phyloP scores from a whole-genome alignment of 2,888 invertebrate genomes.

The Parnassius mnemosyne region DNA sequence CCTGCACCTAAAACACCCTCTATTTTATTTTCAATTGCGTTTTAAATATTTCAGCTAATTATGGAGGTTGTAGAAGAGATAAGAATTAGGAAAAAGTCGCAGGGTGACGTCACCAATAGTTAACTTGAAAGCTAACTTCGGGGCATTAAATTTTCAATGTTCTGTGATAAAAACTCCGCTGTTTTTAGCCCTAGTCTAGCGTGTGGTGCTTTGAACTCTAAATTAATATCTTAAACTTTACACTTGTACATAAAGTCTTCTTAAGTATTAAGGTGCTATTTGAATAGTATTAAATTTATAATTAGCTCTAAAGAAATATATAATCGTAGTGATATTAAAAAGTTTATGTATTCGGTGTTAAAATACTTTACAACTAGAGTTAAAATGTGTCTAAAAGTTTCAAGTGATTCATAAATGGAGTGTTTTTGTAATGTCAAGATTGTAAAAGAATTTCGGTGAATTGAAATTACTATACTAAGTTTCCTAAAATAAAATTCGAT shows the following conservation, averaged over 20 bases:
- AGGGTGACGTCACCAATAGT: constrained; percentile 62
- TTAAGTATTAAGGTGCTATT: constrained; percentile 23
- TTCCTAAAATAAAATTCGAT: no score
- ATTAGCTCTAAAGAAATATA: not conserved
- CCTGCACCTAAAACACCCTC: constrained; percentile 1
- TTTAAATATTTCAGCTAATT: constrained; percentile 75
- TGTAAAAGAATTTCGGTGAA: no score
- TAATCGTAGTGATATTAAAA: no score
- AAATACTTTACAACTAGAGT: no score
- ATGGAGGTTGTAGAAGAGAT: constrained; percentile 79
- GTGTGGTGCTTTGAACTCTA: constrained; percentile 15
- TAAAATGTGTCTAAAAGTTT: no score
- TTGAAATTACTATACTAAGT: no score
- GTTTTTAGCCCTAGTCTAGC: constrained; percentile 1
- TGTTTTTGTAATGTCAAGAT: no score
- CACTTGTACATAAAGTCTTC: constrained; percentile 15
- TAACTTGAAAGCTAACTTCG: constrained; percentile 43
- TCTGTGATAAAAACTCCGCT: constrained; percentile 13
- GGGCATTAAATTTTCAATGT: constrained; percentile 20
- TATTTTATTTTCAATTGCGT: constrained; percentile 36
- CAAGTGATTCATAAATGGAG: no score
- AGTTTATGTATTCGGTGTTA: no score
- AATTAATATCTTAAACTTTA: not conserved
- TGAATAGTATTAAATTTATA: constrained; percentile 23
- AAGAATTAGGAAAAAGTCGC: constrained; percentile 76